Conservation (phyloP, 92 coral and sea anemone genomes). For the Anthopleura xanthogrammica region DNA sequence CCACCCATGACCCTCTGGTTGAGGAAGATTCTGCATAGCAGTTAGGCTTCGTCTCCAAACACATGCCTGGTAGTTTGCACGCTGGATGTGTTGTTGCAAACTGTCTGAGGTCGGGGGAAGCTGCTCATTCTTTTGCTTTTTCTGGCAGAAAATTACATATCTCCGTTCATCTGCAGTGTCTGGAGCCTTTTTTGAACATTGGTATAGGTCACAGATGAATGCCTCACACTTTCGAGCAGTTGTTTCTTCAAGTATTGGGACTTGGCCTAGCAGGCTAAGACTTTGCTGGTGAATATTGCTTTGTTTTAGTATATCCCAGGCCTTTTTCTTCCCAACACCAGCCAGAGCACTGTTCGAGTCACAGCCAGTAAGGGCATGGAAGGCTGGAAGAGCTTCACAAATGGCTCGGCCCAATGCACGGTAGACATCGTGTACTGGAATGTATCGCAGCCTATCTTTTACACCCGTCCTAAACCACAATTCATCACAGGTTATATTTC, state of each 20-base stretch:
- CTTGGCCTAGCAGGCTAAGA: background rate
- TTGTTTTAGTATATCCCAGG: background rate
- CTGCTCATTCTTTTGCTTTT: background rate
- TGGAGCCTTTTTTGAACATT: background rate
- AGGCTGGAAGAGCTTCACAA: background rate
- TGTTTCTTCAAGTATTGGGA: background rate
- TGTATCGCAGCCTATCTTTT: background rate
- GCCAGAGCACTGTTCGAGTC: background rate
- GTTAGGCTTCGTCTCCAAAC: background rate
- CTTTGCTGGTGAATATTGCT: background rate
- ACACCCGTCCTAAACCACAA: slow-evolving; percentile 19
- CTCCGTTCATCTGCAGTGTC: background rate
- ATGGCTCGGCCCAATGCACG: no score
- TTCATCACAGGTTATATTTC: background rate
- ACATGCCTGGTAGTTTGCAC: no score
- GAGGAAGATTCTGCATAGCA: background rate
- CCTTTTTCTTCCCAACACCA: background rate
- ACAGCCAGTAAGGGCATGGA: background rate
- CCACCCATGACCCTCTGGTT: background rate
- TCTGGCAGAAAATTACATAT: background rate
- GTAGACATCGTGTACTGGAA: background rate
- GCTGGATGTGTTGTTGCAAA: background rate
- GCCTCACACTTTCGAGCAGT: background rate
- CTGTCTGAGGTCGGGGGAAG: background rate
- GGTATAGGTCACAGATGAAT: background rate